These are phyloP conservation scores for Sebastes hopkinsi DNA, from an alignment of 2,797 vertebrate genomes.

Conservation along the genomic window DNA sequence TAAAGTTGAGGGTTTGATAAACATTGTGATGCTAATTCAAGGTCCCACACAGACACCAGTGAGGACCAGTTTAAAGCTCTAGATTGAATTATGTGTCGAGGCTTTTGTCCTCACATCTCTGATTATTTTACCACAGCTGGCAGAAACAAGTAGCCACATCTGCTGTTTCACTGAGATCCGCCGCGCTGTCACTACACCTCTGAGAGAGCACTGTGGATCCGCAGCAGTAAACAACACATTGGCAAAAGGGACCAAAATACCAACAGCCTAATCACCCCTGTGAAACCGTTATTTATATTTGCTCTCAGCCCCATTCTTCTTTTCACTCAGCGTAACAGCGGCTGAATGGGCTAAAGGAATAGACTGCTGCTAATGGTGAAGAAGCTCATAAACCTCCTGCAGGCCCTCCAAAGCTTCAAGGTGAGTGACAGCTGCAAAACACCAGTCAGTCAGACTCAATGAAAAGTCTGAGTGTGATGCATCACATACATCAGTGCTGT, in stretches of 20 bases:
- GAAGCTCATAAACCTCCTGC: slow-evolving; percentile 37
- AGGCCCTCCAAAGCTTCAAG: slow-evolving; percentile 22
- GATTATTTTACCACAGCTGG: slow-evolving; percentile 53
- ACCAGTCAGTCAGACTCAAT: slow-evolving; percentile 8
- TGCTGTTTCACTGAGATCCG: slow-evolving; percentile 43
- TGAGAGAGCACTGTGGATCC: slow-evolving; percentile 37
- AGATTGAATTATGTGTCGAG: slow-evolving; percentile 1
- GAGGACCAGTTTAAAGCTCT: slow-evolving; percentile 7
- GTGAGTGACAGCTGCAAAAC: slow-evolving; percentile 54
- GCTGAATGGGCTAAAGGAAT: slow-evolving; percentile 16
- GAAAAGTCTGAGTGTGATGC: neutral
- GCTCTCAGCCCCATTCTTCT: slow-evolving; percentile 53
- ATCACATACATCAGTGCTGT: neutral
- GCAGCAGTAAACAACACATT: slow-evolving; percentile 63
- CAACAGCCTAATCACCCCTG: slow-evolving; percentile 69
- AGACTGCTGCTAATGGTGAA: slow-evolving; percentile 33
- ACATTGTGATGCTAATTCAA: neutral
- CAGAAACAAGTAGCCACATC: slow-evolving; percentile 57
- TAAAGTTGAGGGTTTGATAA: neutral
- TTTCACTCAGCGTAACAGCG: slow-evolving; percentile 16
- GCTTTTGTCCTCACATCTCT: slow-evolving; percentile 27
- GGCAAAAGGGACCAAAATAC: slow-evolving; percentile 67
- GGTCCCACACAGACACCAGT: neutral
- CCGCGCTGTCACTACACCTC: slow-evolving; percentile 44
- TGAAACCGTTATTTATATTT: slow-evolving; percentile 62